Evolutionary conservation across 23 tunicate species (phyloP).

Genomic region (Diplosoma virens): DNA sequence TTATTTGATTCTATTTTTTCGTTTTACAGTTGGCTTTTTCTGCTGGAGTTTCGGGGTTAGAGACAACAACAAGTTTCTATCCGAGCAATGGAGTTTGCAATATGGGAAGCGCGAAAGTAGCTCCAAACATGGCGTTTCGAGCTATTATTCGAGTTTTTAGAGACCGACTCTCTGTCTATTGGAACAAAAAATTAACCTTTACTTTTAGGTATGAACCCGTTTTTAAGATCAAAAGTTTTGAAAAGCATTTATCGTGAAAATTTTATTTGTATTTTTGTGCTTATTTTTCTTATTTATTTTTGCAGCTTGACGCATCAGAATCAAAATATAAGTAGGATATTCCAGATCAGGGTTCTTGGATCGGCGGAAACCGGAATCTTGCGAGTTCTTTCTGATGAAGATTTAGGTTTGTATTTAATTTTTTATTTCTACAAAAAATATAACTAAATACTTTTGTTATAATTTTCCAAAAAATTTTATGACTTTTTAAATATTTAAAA

Average conservation of each 20-base stretch:
- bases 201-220: conserved; percentile 4
- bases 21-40: conserved; percentile 1
- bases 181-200: conserved; percentile 1
- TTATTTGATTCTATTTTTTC: neutral
- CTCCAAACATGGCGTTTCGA: neutral
- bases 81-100: neutral
- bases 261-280: neutral
- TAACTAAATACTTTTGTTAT: no score
- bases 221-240: no score
- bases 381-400: neutral
- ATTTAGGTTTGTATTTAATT: conserved; percentile 5
- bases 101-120: neutral
- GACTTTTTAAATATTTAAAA: no score
- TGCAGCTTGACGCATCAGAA: neutral
- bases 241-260: neutral
- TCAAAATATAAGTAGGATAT: neutral
- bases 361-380: conserved; percentile 8
- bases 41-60: neutral
- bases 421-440: neutral
- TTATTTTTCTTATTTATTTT: neutral
- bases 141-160: conserved; percentile 6
- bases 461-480: no score
- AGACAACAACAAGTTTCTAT: neutral
- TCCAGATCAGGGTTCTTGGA: neutral
- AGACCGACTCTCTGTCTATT: neutral